Evolutionary conservation across 2,888 invertebrate genomes (phyloP).

Genomic region (Teinopalpus imperialis): DNA sequence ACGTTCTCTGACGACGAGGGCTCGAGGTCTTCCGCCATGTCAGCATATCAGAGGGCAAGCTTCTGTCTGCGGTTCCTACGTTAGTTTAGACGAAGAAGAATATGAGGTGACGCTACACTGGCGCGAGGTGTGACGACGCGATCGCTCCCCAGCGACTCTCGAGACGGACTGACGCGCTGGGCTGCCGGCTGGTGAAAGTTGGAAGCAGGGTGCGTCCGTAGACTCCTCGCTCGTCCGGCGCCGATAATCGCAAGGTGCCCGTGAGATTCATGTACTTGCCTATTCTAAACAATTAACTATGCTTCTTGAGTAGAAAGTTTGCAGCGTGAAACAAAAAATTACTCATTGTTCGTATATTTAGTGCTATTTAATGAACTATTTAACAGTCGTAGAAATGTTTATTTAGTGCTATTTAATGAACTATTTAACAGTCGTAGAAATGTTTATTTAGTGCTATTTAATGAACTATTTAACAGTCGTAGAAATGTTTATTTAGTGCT

Average conservation of each 20-base stretch:
- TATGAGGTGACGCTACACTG: no score
- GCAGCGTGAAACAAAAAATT: neutral
- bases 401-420: no score
- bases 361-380: no score
- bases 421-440: no score
- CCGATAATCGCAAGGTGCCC: constrained; percentile 15
- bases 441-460: no score
- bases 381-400: no score
- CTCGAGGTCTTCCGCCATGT: constrained; percentile 43
- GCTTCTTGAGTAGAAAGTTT: constrained; percentile 1
- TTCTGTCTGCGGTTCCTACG: constrained; percentile 15
- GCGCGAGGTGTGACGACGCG: constrained; percentile 16
- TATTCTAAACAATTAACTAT: constrained; percentile 16
- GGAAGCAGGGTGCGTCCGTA: constrained; percentile 32
- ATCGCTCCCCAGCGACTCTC: constrained; percentile 22
- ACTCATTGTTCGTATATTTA: constrained; percentile 10
- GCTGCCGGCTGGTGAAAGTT: constrained; percentile 43
- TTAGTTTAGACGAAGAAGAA: no score
- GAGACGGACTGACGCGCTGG: constrained; percentile 35
- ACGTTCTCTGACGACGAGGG: constrained; percentile 41
- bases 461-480: no score
- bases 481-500: no score
- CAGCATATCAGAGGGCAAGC: constrained; percentile 35
- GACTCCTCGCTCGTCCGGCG: constrained; percentile 4
- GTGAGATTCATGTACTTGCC: constrained; percentile 11